A percentile compares a stretch with the other conserved stretches of the same genome.
phyloP scores from a whole-genome alignment of 2,797 vertebrate species.

The Acanthiza pusilla region DNA sequence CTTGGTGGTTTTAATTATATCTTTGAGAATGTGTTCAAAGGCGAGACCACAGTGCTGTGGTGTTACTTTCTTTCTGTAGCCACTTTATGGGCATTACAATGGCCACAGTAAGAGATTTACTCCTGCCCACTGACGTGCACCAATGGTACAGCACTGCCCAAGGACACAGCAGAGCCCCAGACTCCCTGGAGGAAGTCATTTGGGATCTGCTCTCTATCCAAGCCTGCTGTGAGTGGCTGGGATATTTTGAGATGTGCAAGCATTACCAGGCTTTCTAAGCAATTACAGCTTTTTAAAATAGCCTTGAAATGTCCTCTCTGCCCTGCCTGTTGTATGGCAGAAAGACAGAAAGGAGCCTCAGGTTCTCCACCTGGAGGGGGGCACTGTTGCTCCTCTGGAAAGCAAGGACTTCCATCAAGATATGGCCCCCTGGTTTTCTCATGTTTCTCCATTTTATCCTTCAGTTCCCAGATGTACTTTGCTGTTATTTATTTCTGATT shows the following conservation, averaged over 20 bases:
- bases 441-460: neutral
- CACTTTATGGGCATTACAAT: slow-evolving; percentile 66
- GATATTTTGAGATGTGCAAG: neutral
- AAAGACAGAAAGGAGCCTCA: neutral
- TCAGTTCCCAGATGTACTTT: neutral
- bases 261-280: neutral
- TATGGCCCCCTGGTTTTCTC: neutral
- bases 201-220: neutral
- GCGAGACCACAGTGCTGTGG: slow-evolving; percentile 47
- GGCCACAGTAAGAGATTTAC: slow-evolving; percentile 64
- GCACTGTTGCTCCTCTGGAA: neutral
- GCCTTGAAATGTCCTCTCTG: neutral
- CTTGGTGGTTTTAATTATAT: slow-evolving; percentile 80
- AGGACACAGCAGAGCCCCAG: neutral
- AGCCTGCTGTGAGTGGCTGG: neutral
- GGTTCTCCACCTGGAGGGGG: neutral
- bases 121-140: slow-evolving; percentile 22
- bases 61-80: slow-evolving; percentile 68
- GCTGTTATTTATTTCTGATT: neutral
- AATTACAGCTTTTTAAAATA: neutral
- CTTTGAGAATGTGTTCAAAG: slow-evolving; percentile 62
- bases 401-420: neutral
- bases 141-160: neutral
- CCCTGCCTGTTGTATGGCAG: neutral
- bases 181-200: neutral